Base-by-base conservation (phyloP, 2,797 vertebrate species). In the Etheostoma nigrum region DNA sequence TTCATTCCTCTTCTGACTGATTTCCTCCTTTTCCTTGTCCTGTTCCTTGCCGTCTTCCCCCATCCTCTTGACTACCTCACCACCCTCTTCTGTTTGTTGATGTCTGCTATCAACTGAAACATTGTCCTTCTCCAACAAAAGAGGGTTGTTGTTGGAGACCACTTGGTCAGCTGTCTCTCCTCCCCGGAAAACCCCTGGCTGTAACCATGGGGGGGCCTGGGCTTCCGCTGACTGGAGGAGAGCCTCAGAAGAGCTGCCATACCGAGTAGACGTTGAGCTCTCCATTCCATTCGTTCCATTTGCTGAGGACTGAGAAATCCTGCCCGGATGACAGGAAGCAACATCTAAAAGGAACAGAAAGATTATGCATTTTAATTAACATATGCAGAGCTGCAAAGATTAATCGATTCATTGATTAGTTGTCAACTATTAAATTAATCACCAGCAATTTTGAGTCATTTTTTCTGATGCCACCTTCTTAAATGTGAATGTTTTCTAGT, bases 281-380 rank as follows among this genome's bases (percentile, higher is more conserved):
- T 52, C 21, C 4, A 2, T 21, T 23, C 2, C n/a, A 40, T 9
- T 67, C 6, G 44, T 11, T 42, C 30, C 25, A 6, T 27, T 13
- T 7, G 42, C 36, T 33, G 75, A 48, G 3, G 72, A 66, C 21
- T 15, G 27, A 68, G 69, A 64, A 25, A 18, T 25, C 0, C 11
- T n/a, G 1, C n/a, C 45, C 4, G 14, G 65, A 54, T 8, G 18
- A 70, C 82, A 83, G 67, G 72, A 79, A 5, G 77, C 62, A n/a
- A 62, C 67, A 49, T 91, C 94, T 95, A 63, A 25, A 74, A 73
- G 72, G 7, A 77, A 85, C 1, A 19, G 15, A 76, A 53, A 47
- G 4, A 45, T 9, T 23, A 18, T 2, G 1, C 1, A 40, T 40
- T 59, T 27, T 60, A n/a, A 74, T 74, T 40, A 27, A 47, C n/a